Base-by-base conservation (phyloP, 1,140 invertebrate genomes). In the Frieseomelitta varia region DNA sequence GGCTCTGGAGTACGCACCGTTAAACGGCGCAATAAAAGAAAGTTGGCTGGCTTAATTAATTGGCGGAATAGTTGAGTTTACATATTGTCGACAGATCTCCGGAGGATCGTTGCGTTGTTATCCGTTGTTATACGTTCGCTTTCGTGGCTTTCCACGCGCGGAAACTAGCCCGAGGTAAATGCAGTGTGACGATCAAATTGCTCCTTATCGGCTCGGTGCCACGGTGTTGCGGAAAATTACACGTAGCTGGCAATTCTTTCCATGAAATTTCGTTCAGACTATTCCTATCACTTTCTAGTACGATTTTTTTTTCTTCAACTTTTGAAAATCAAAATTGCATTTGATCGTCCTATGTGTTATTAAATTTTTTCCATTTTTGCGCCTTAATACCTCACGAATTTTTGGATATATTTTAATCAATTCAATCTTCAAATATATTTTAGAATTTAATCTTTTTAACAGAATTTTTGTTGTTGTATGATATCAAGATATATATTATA, bases 181-280 rank as follows among this genome's bases (percentile, higher is more conserved):
- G 39, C 75, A 51, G 58, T 51, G 75, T 65, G 58, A 63, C 58
- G 75, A 77, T 77, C 61, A 65, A 77, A 77, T 65, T 77, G 56
- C 34, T 63, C 58, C 58, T 77, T 77, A 77, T 77, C 75, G 39
- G 24, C 58, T 51, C n/a, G 34, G 27, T 77, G 34, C 15, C 47
- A 51, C 47, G 39, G 24, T 71, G 24, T 71, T 72, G 47, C 53
- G 69, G 69, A 72, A 72, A 72, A 53, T 72, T 53, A 61, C 58
- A 30, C 58, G 39, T 10, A 11, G 75, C 39, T 51, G 58, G 8
- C 2, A 30, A 65, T 72, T 72, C 8, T 47, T 69, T 8, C 2
- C 12, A 51, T 19, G 69, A 51, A 51, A 51, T 51, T 72, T 19
- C 0, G 27, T 72, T 27, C 4, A 19, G 14, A 15, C 51, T 4